phyloP scores from a whole-genome alignment of 2,888 invertebrate genomes.

The Caenorhabditis auriculariae region DNA sequence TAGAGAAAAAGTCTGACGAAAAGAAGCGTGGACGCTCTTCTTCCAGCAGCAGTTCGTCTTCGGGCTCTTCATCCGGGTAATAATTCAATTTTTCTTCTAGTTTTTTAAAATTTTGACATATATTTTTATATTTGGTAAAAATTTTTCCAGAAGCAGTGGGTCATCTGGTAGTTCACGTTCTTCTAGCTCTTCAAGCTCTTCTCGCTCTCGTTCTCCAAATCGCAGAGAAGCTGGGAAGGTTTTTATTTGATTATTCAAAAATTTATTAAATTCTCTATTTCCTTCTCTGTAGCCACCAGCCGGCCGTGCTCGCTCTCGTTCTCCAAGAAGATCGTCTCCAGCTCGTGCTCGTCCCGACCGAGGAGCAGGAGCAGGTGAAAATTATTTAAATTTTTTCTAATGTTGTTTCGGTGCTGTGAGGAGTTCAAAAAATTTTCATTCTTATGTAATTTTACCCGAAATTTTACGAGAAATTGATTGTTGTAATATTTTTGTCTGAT shows the following conservation, averaged over 20 bases:
- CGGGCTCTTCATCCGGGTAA: conserved; percentile 26
- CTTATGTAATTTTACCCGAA: no score
- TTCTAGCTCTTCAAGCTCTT: conserved; percentile 33
- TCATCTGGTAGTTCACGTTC: conserved; percentile 32
- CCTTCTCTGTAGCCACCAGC: neutral
- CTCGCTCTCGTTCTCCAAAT: conserved; percentile 33
- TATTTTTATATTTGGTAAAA: neutral
- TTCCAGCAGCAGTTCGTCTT: conserved; percentile 37
- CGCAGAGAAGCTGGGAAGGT: conserved; percentile 16
- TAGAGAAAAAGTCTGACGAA: conserved; percentile 28
- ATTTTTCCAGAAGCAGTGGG: conserved; percentile 13
- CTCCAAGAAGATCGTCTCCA: conserved; percentile 40
- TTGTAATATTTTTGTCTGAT: no score
- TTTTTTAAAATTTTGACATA: neutral
- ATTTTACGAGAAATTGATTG: no score
- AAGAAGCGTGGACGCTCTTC: conserved; percentile 28
- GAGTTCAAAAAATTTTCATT: no score
- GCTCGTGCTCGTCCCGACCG: conserved; percentile 37
- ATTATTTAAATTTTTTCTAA: no score
- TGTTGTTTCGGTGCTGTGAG: no score
- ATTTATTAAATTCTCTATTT: neutral
- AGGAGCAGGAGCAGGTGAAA: no score
- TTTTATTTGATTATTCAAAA: conserved; percentile 4
- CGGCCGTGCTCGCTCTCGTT: conserved; percentile 18
- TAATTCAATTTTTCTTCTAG: neutral